Conservation (phyloP, 1,140 invertebrate genomes). For the Ceratitis capitata region DNA sequence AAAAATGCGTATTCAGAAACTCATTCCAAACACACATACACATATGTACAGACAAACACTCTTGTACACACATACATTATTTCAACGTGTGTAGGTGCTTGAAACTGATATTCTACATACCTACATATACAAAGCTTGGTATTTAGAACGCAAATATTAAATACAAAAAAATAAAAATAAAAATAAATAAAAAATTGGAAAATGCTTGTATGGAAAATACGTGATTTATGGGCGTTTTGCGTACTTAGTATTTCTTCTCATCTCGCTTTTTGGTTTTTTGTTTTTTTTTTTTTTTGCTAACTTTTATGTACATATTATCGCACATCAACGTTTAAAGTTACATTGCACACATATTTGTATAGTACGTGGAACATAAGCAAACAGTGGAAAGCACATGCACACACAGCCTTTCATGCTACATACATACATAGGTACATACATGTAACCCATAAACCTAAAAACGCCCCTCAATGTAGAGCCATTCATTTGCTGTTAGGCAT, state of each 20-base stretch:
- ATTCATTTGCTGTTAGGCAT: constrained; percentile 25
- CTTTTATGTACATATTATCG: neutral
- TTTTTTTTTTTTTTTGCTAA: neutral
- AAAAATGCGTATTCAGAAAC: constrained; percentile 13
- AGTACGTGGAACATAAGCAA: neutral
- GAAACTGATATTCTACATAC: neutral
- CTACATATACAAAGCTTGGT: neutral
- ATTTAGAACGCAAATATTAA: neutral
- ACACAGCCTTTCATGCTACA: neutral
- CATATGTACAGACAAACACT: neutral
- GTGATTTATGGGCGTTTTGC: constrained; percentile 28
- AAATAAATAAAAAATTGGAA: too few relatives aligned
- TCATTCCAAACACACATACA: neutral
- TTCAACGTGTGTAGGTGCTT: neutral
- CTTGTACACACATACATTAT: neutral
- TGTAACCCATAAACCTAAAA: neutral
- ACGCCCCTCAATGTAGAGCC: neutral
- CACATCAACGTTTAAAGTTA: neutral
- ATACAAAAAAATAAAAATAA: neutral
- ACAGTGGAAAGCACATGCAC: neutral
- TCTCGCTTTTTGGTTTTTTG: neutral
- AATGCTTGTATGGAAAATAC: neutral
- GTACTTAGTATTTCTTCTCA: neutral
- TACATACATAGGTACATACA: neutral
- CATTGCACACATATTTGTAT: neutral